Base-by-base conservation (phyloP, 2,797 vertebrate species). In the Lithobates pipiens region DNA sequence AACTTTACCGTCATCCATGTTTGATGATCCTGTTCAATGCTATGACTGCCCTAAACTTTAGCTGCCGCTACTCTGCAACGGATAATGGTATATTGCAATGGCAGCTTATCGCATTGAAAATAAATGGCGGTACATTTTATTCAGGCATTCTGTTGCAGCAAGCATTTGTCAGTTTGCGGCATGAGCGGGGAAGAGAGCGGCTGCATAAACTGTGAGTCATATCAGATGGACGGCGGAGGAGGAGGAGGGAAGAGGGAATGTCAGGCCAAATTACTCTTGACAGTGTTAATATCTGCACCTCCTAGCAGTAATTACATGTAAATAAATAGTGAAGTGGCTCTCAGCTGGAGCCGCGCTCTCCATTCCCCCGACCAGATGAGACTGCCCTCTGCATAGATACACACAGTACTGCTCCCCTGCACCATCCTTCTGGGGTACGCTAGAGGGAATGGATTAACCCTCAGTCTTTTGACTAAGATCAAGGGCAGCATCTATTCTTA, bases 251-350 rank as follows among this genome's bases (percentile, higher is more conserved):
- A 94, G 95, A 77, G 98, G 95, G 97, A 98, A 98, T 99, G 98
- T 99, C 98, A 99, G 97, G 96, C 98, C 97, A 99, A 99, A 99
- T 99, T 98, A 97, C 96, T 99, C 96, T 97, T 99, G 98, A 99
- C 98, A 99, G 97, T 96, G 96, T 96, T 99, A 99, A 99, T 99
- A 97, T 98, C 96, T 94, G 96, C 97, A 96, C 97, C 97, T 98
- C 97, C 97, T 97, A 96, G 97, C 95, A 95, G 97, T 99, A 99
- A 99, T 99, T 98, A 97, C 97, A 98, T 98, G 97, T 99, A 99
- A 98, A 99, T 99, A 98, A 98, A 99, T 96, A 97, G 97, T 96
- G 97, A 99, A 98, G 98, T 98, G 95, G 95, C 93, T 93, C 93
- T 95, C 95, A 95, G 98, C 98, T 98, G 98, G 98, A 98, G 96